phyloP scores from a whole-genome alignment of 1,140 invertebrate species.

The Bombus cullumanus region DNA sequence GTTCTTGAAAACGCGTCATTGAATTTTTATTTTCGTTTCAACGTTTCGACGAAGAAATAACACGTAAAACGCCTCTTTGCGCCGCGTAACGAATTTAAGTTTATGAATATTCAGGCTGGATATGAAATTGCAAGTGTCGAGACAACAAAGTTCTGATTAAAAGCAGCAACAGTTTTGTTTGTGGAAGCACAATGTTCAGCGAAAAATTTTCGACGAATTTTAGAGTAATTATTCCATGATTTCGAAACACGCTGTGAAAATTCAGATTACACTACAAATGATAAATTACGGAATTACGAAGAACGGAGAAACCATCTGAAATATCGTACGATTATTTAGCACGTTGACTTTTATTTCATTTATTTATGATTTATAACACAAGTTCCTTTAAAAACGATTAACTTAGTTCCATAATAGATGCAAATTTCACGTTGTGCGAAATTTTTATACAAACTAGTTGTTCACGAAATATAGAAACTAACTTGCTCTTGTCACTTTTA shows the following conservation, averaged over 20 bases:
- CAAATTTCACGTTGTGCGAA: neutral
- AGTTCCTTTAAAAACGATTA: too few relatives aligned
- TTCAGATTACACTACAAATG: neutral
- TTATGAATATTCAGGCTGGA: conserved; percentile 44
- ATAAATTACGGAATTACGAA: neutral
- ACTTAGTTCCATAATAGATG: neutral
- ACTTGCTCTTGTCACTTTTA: conserved; percentile 48
- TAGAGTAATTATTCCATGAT: neutral
- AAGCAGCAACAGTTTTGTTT: conserved; percentile 14
- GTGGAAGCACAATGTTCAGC: neutral
- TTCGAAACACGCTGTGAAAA: neutral
- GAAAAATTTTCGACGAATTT: conserved; percentile 27
- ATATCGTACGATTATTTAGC: neutral
- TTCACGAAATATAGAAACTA: conserved; percentile 31
- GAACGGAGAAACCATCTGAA: neutral
- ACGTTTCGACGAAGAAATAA: neutral
- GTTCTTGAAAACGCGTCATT: neutral
- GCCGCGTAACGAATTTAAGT: conserved; percentile 40
- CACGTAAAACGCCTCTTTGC: conserved; percentile 22
- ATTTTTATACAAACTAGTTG: neutral
- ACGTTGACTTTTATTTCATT: neutral
- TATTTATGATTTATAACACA: neutral
- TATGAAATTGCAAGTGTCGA: conserved; percentile 40
- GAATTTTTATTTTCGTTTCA: conserved; percentile 4
- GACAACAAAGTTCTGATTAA: conserved; percentile 48